Evolutionary conservation across 2,113 vertebrate species (phyloP).

Genomic region (Dryoscopus gambensis): DNA sequence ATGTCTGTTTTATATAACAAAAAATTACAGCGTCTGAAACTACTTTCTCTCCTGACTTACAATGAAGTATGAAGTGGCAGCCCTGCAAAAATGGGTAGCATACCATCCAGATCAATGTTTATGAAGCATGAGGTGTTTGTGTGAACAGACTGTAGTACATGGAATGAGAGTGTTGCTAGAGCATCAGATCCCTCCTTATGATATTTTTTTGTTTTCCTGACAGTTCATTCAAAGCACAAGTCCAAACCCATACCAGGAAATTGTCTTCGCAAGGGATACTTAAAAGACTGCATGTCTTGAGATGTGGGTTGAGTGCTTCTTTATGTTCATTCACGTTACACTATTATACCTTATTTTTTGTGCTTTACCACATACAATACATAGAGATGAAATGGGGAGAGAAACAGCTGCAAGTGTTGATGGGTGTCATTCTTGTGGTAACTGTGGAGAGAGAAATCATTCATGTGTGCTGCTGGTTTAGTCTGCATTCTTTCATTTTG

Average conservation of each 20-base stretch:
- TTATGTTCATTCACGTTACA: not conserved
- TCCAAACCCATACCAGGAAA: not conserved
- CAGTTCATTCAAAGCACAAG: not conserved
- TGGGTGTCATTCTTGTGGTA: not conserved
- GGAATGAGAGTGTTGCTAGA: not conserved
- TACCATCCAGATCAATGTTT: not conserved
- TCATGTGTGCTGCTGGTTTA: not conserved
- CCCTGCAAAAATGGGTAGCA: not conserved
- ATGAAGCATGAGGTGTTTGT: not conserved
- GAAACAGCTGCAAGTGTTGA: not conserved
- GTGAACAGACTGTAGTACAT: not conserved
- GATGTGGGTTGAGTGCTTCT: not conserved
- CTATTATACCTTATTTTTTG: not conserved
- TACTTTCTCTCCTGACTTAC: conserved; percentile 32
- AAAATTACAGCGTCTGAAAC: conserved; percentile 41
- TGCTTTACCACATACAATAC: not conserved
- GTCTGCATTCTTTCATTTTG: not conserved
- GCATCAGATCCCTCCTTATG: not conserved
- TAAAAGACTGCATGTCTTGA: not conserved
- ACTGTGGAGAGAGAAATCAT: not conserved
- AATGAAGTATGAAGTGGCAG: not conserved
- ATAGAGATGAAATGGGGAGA: not conserved
- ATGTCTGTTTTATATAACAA: conserved; percentile 57
- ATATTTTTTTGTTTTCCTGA: not conserved
- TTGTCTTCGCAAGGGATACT: not conserved